Conservation (phyloP, 2,113 vertebrate genomes). For the Petrocephalus zakoni region DNA sequence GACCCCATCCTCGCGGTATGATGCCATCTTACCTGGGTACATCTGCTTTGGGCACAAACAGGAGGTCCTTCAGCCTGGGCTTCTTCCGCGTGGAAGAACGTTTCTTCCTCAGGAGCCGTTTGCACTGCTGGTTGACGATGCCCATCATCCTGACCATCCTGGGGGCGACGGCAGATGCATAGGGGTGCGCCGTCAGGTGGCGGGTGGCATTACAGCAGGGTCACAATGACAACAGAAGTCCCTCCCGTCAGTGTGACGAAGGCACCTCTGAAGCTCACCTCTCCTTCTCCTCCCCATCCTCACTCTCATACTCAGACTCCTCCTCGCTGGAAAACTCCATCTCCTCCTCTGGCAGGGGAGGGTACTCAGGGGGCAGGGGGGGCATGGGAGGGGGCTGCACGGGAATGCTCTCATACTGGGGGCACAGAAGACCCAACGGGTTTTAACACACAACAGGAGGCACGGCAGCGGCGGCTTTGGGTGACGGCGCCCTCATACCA, state of each 20-base stretch:
- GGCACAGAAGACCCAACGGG: not conserved
- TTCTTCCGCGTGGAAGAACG: conserved; percentile 76
- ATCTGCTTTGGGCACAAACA: conserved; percentile 63
- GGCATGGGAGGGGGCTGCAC: conserved; percentile 70
- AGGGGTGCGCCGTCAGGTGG: not conserved
- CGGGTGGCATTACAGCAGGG: not conserved
- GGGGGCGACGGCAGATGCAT: conserved; percentile 26
- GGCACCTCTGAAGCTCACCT: conserved; percentile 58
- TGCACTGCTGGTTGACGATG: conserved; percentile 82
- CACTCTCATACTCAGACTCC: conserved; percentile 93
- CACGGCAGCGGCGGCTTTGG: not conserved
- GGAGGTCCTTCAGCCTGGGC: conserved; percentile 82
- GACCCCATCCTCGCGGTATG: not conserved
- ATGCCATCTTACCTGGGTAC: conserved; percentile 72
- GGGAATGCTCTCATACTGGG: conserved; percentile 72
- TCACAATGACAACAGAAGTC: not conserved
- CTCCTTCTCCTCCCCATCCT: conserved; percentile 82
- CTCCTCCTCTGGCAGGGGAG: conserved; percentile 80
- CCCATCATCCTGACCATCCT: conserved; percentile 89
- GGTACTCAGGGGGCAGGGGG: conserved; percentile 78
- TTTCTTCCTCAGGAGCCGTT: conserved; percentile 75
- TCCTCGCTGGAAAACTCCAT: conserved; percentile 66
- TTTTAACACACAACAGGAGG: not conserved
- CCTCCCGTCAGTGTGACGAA: not conserved
- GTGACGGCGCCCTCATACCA: conserved; percentile 36